Evolutionary conservation across 2,888 invertebrate genomes (phyloP).

Genomic region (Linnaemya tessellans): DNA sequence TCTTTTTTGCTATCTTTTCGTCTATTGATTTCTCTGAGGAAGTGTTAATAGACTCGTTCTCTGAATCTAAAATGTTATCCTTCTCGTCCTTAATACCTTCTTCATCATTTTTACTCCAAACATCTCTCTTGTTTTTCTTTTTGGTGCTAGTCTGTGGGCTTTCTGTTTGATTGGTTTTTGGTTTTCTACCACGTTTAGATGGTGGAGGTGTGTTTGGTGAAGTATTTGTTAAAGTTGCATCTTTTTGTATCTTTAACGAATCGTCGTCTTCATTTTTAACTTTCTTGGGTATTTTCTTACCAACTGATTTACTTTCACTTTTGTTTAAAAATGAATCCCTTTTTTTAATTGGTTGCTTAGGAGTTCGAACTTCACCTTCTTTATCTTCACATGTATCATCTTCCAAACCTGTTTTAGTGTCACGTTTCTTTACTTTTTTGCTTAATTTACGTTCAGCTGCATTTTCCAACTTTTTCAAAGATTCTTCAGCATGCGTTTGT

Average conservation of each 20-base stretch:
- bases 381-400: slow-evolving; percentile 2
- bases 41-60: slow-evolving; percentile 10
- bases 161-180: slow-evolving; percentile 58
- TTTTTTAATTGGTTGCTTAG: slow-evolving; percentile 53
- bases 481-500: background rate
- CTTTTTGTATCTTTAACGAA: slow-evolving; percentile 1
- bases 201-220: slow-evolving; percentile 34
- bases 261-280: slow-evolving; percentile 53
- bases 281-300: slow-evolving; percentile 47
- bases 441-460: background rate
- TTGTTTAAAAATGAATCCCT: slow-evolving; percentile 48
- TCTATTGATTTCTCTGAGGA: slow-evolving; percentile 50
- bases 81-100: slow-evolving; percentile 6
- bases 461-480: slow-evolving; percentile 1
- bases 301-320: slow-evolving; percentile 46
- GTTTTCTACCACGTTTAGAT: slow-evolving; percentile 65
- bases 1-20: slow-evolving; percentile 73
- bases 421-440: slow-evolving; percentile 32
- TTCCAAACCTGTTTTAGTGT: slow-evolving; percentile 8
- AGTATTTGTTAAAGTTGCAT: slow-evolving; percentile 22
- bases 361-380: slow-evolving; percentile 32
- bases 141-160: slow-evolving; percentile 39
- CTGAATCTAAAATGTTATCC: slow-evolving; percentile 7
- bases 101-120: background rate
- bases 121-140: slow-evolving; percentile 58